Base-by-base conservation (phyloP, 2,113 vertebrate genomes). In the Perca fluviatilis region DNA sequence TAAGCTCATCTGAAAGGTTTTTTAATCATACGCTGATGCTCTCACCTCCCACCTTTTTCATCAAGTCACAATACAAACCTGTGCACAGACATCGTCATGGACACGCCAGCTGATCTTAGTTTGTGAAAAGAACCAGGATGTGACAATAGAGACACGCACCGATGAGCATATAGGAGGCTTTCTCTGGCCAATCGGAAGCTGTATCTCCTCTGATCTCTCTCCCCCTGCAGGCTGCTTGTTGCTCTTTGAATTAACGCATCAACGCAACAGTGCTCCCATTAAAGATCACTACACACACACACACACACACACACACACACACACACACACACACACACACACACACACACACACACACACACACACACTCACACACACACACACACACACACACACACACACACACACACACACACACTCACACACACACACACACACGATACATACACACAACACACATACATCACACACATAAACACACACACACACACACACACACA, bases 211-310 rank as follows among this genome's bases (percentile, higher is more conserved):
- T 58, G 81, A 89, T 63, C 58, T 11, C 49, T 1, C 62, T 14
- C 57, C 19, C 19, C 36, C 43, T 6, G 33, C 5, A 33, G 33
- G 33, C 33, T 33, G 0, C 1, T 6, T 33, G 33, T 6, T 51
- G 67, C 80, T 86, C 84, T 66, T 43, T 86, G 80, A 81, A 73
- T 84, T 85, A 82, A 74, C 4, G 62, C 60, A 23, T 79, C 80
- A 2, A 77, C 0, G 77, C 89, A 74, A 74, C 83, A 68, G n/a
- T 61, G 87, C 71, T 47, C 79, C 80, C 54, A 82, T 87, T 74
- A 62, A 80, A 74, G 30, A 65, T 46, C 77, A 60, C 65, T 53
- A 71, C 51, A 77, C 72, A 70, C 76, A 53, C 27, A 27, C 27
- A 27, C 27, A 27, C 27, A 27, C 27, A 27, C 27, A 27, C 27